These are phyloP conservation scores for Tiaroga cobitis DNA, from an alignment of 2,797 vertebrate species.

Conservation along the genomic window DNA sequence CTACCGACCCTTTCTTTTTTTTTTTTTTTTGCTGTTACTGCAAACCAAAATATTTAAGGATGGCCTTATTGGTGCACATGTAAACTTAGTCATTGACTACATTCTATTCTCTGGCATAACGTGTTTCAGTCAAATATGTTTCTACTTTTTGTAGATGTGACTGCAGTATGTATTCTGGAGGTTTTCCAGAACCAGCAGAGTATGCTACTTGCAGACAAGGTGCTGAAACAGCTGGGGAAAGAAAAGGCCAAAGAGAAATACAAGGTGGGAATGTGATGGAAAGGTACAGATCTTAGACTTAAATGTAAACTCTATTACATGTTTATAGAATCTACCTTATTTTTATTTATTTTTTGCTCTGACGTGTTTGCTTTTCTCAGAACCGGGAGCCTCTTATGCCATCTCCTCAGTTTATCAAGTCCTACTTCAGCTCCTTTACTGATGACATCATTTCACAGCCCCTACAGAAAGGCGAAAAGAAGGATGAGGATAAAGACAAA, in stretches of 20 bases:
- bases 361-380: conserved; percentile 70
- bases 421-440: conserved; percentile 98
- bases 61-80: too few relatives aligned
- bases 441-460: conserved; percentile 98
- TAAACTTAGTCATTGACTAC: not conserved
- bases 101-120: not conserved
- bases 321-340: not conserved
- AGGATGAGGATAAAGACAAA: conserved; percentile 99
- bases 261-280: conserved; percentile 80
- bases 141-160: conserved; percentile 85
- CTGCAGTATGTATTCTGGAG: conserved; percentile 98
- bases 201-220: conserved; percentile 97
- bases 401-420: conserved; percentile 99
- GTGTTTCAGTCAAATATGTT: not conserved
- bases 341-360: conserved; percentile 25
- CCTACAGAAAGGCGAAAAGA: conserved; percentile 96
- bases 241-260: conserved; percentile 99
- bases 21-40: too few relatives aligned
- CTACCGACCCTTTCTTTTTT: too few relatives aligned
- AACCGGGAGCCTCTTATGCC: conserved; percentile 99
- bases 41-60: too few relatives aligned
- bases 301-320: not conserved
- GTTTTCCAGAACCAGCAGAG: conserved; percentile 99
- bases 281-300: not conserved
- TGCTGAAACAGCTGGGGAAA: conserved; percentile 96